These are phyloP conservation scores for Mus pahari DNA, from an alignment of 2,113 vertebrate genomes.

Conservation along the genomic window DNA sequence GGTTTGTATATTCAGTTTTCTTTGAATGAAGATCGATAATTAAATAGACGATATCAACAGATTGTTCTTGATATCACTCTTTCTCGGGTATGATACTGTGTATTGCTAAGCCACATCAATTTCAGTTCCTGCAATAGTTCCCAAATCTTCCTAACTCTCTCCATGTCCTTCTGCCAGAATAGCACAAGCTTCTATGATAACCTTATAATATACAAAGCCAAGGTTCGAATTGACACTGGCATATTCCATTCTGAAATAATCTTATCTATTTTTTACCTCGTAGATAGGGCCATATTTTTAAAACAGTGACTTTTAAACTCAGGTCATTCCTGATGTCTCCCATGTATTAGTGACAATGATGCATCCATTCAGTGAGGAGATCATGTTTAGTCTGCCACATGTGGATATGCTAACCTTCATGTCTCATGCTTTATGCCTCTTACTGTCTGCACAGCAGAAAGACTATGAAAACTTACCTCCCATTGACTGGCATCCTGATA, in stretches of 20 bases:
- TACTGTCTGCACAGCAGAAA: not conserved
- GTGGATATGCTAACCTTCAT: not conserved
- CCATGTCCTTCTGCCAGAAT: not conserved
- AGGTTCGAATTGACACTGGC: not conserved
- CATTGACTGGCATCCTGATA: not conserved
- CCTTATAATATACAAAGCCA: not conserved
- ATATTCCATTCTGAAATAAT: not conserved
- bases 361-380: not conserved
- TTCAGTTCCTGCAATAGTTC: conserved; percentile 16
- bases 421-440: not conserved
- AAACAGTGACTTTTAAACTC: not conserved
- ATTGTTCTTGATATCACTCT: not conserved
- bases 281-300: not conserved
- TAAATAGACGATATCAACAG: not conserved
- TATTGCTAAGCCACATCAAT: not conserved
- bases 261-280: not conserved
- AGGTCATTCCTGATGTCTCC: not conserved
- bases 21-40: conserved; percentile 30
- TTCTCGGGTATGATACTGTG: not conserved
- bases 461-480: not conserved
- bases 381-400: not conserved
- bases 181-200: not conserved
- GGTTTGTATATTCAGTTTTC: not conserved
- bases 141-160: not conserved
- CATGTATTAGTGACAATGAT: not conserved